These are phyloP conservation scores for Pyrrhia umbra DNA, from an alignment of 2,888 invertebrate species.

Conservation along the genomic window DNA sequence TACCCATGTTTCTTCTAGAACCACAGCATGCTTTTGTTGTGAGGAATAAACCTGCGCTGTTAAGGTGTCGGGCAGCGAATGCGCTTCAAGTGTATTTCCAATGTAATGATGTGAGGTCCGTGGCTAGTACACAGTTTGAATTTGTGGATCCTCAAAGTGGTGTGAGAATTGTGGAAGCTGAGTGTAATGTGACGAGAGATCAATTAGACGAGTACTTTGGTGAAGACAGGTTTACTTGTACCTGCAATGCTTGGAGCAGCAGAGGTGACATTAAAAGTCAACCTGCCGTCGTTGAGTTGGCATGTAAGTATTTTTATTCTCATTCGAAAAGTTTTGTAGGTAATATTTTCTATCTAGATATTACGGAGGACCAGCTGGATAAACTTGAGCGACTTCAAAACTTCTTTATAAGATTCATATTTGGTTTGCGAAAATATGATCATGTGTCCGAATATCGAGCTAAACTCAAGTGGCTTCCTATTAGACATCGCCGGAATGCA, in stretches of 20 bases:
- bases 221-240: conserved; percentile 97
- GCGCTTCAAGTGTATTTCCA: conserved; percentile 96
- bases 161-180: conserved; percentile 96
- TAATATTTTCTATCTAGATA: neutral
- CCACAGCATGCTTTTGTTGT: conserved; percentile 97
- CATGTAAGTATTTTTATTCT: conserved; percentile 94
- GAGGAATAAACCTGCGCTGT: conserved; percentile 96
- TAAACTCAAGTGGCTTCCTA: too few species aligned
- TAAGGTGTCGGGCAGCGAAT: conserved; percentile 97
- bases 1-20: conserved; percentile 96
- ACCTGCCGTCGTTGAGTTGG: conserved; percentile 96
- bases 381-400: too few species aligned
- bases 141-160: conserved; percentile 97
- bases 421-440: too few species aligned
- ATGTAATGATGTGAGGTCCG: conserved; percentile 95
- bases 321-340: neutral
- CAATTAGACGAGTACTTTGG: conserved; percentile 98
- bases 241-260: conserved; percentile 98
- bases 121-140: conserved; percentile 93
- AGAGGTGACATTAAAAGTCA: conserved; percentile 96
- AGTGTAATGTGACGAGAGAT: conserved; percentile 96
- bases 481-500: too few species aligned
- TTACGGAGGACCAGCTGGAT: too few species aligned
- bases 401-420: too few species aligned
- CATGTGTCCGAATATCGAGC: too few species aligned